Percentiles rank a stretch among this genome's conserved stretches.
phyloP scores from a whole-genome alignment of 2,113 vertebrate genomes.

The Sardina pilchardus region DNA sequence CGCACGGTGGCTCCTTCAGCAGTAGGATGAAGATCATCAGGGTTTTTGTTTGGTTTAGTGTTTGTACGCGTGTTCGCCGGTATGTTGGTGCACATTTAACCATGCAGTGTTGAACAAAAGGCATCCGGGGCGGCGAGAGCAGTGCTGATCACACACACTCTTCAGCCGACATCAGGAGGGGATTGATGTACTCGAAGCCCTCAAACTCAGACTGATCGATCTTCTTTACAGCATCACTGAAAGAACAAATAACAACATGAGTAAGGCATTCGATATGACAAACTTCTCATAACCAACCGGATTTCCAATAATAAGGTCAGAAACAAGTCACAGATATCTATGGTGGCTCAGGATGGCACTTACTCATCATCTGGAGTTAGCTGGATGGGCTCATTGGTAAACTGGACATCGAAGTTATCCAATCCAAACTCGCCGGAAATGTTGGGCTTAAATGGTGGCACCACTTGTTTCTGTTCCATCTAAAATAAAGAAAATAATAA shows the following conservation, averaged over 20 bases:
- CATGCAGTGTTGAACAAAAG: conserved; percentile 58
- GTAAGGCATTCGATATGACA: conserved; percentile 28
- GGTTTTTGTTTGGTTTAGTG: conserved; percentile 20
- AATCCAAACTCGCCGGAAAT: conserved; percentile 98
- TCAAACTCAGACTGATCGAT: conserved; percentile 99
- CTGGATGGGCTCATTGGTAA: conserved; percentile 98
- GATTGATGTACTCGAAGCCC: conserved; percentile 99
- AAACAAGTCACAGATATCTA: not conserved
- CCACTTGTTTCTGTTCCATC: conserved; percentile 99
- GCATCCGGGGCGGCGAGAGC: conserved; percentile 37
- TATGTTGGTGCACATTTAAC: conserved; percentile 53
- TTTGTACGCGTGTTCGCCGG: conserved; percentile 8
- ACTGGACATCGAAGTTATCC: conserved; percentile 98
- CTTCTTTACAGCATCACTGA: conserved; percentile 93
- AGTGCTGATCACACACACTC: conserved; percentile 86
- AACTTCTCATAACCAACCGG: not conserved
- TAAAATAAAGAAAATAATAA: conserved; percentile 65
- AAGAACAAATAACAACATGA: conserved; percentile 44
- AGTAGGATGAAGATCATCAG: conserved; percentile 46
- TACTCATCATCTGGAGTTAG: conserved; percentile 98
- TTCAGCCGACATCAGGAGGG: conserved; percentile 97
- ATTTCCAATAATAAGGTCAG: not conserved
- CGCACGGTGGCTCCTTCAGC: conserved; percentile 37
- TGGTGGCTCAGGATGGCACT: conserved; percentile 63
- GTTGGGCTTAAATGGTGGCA: conserved; percentile 98